Evolutionary conservation across 2,888 invertebrate genomes (phyloP), one percentile per base, ranked within the genome.

Genomic region (Molorchus minor): DNA sequence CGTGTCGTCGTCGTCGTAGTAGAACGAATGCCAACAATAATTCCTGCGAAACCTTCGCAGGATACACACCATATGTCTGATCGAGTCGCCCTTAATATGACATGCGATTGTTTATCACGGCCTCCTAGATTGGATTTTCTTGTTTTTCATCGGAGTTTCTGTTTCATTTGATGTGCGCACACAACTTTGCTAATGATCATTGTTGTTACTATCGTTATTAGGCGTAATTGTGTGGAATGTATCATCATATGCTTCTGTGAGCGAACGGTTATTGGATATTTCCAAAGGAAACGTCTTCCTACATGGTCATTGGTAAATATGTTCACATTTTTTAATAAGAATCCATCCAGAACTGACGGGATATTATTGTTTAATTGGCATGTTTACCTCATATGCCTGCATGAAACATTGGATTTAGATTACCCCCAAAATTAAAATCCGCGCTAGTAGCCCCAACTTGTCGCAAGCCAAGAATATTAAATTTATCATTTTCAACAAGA

Each of bases 51-150:
- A 46, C 40, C 30, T 58, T 59, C 55, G 62, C 71, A 69, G 75
- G 76, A 77, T 75, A 64, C 72, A 78, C 77, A 73, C 76, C 77
- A 79, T 77, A 77, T 76, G 75, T 71, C 72, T 71, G 75, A 78
- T 77, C 74, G 69, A 75, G 72, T 71, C 67, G 67, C 70, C 64
- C 68, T 71, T 75, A 76, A 77, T 77, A 74, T 75, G 75, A 76
- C 75, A 74, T 71, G 73, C 73, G 74, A 77, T 74, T 76, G 75
- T 79, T 76, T 75, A 76, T 76, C 72, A 71, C 68, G 56, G 62
- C 63, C 70, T 67, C 68, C 68, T 70, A 71, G 71, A 77, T 76
- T 77, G 70, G 71, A 74, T 75, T 74, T 63, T 70, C 71, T 73
- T 73, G 72, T 75, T 72, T 70, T 71, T 70, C 72, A 64, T 69